Base-by-base conservation (phyloP, 2,888 invertebrate species). In the Ecliptopera silaceata region DNA sequence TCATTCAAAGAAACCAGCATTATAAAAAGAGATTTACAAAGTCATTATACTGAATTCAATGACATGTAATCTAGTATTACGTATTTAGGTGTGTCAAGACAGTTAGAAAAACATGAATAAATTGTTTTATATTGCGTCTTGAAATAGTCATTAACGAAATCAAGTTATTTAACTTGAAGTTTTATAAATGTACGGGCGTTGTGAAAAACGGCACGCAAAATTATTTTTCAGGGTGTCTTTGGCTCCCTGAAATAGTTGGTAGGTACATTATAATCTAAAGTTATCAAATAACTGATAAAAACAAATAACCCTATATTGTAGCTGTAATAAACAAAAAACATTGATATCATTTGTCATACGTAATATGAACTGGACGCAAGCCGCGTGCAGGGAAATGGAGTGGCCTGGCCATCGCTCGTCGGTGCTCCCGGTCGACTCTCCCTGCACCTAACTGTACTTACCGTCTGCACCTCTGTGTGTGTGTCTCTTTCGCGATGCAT, bases 401-500 rank as follows among this genome's bases (percentile, higher is more conserved):
- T 47, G 31, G 48, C 45, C 26, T 55, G 5, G 59, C 62, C 54
- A 59, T 63, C 61, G n/a, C 20, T 4, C 11, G 26, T 12, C 59
- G 48, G 18, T 6, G 32, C 69, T 65, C 67, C 68, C 66, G 18
- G 36, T 3, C 22, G 41, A 66, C 68, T 59, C 54, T 58, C 65
- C 57, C 61, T 58, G 66, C 71, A 61, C 65, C 57, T 84, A 84
- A 85, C 84, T 77, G 84, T 84, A 72, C 63, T n/a, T n/a, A n/a
- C n/a, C n/a, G n/a, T n/a, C 52, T 39, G 38, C 18, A 36, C 26
- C 42, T 54, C 51, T 51, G 58, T 61, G 67, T 69, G 76, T 72
- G 76, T 73, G 71, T 75, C 71, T 70, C 73, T 71, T 74, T 72
- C 72, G 72, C 73, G 66, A 74, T 80, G 83, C 82, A 85, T 82